Percentiles rank a stretch among this genome's conserved stretches.
phyloP scores from a whole-genome alignment of 2,797 vertebrate species.

The Manis crassicaudata region DNA sequence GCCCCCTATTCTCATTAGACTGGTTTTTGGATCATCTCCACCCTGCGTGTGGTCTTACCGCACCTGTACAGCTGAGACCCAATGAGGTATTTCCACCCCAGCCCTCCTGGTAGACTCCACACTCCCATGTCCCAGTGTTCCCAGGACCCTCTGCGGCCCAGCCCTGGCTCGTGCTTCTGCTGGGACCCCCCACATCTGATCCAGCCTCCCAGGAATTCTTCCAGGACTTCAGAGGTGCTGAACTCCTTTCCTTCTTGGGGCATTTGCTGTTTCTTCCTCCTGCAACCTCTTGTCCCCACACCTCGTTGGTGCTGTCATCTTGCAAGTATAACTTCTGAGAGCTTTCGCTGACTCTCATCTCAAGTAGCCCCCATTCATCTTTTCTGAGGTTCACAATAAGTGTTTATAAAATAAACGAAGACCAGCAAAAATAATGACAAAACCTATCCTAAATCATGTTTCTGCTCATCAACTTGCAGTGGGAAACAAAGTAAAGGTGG shows the following conservation, averaged over 20 bases:
- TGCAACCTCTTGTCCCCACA: too few species aligned
- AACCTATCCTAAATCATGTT: not conserved
- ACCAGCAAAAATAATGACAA: not conserved
- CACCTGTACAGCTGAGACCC: not conserved
- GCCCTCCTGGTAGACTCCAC: not conserved
- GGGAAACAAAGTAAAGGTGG: not conserved
- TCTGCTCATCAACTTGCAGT: not conserved
- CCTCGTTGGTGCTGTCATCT: rapidly evolving
- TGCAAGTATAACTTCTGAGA: not conserved
- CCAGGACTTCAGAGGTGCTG: not conserved
- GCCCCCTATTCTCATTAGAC: not conserved
- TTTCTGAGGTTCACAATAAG: not conserved
- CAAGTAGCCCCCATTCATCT: too few species aligned
- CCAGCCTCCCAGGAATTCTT: not conserved
- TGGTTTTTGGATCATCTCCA: not conserved
- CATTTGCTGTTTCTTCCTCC: not conserved
- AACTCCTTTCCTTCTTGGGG: too few species aligned
- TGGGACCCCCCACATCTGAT: too few species aligned
- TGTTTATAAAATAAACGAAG: not conserved
- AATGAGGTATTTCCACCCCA: not conserved
- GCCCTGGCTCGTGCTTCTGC: not conserved
- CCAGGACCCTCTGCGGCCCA: rapidly evolving
- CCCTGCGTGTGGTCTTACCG: not conserved
- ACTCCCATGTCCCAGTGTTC: too few species aligned
- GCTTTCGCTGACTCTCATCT: too few species aligned